Base-by-base conservation (phyloP, 2,888 invertebrate species). In the Gordius sp. region DNA sequence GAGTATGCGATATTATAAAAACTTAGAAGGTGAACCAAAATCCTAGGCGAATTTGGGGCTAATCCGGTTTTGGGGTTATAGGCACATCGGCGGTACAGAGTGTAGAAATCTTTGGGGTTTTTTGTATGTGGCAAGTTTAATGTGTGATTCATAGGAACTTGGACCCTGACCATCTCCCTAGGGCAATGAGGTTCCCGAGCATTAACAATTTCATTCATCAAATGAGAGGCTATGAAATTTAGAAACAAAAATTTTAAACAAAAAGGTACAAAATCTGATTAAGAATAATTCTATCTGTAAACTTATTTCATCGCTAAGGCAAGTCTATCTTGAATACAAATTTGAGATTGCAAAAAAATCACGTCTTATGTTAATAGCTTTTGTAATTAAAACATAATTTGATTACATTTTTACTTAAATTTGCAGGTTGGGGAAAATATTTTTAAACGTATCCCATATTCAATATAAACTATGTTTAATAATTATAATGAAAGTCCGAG, bases 161-260 rank as follows among this genome's bases (percentile, higher is more conserved):
- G 8, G 20, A 47, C 47, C 18, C 18, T 47, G 8, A 47, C 18
- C 47, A 47, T 47, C 18, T 47, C 47, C 4, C 47, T 8, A 8
- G 47, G 47, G 47, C 47, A 47, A 16, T 13, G 16, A 8, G 47
- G 47, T 18, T 47, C 47, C 20, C 47, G 8, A 4, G 47, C 47
- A 47, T 47, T 47, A 13, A 47, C 20, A 47, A 47, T 47, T 47
- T 47, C 47, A 20, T 47, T 47, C 8, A 47, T 47, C 4, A 47
- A 8, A 20, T 47, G 47, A 4, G 23, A 4, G 4, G 47, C 47
- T 47, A 18, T 13, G n/a, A 33, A 13, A 8, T 8, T 8, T 8
- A 18, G 8, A 18, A 8, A 47, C 8, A 8, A 8, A 18, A 47
- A 47, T 13, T 20, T 18, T 18, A 8, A 18, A 18, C 52, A 13